These are phyloP conservation scores for Plectropomus leopardus DNA, from an alignment of 2,113 vertebrate species.

Conservation along the genomic window DNA sequence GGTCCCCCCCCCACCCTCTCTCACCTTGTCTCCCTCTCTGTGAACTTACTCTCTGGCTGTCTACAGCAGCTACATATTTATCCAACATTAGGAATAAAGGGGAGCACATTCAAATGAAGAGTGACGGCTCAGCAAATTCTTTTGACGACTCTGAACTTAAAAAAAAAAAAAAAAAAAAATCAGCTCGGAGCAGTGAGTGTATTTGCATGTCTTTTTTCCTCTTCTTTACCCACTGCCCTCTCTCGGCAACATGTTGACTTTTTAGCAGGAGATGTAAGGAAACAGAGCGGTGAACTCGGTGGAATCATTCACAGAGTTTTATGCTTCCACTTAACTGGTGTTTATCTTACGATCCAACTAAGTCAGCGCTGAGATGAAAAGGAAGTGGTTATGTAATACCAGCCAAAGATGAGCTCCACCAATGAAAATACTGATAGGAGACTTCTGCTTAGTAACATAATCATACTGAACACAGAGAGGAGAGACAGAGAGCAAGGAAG, in stretches of 20 bases:
- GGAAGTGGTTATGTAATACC: conserved; percentile 73
- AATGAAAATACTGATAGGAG: conserved; percentile 74
- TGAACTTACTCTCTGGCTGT: not conserved
- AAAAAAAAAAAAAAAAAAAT: conserved; percentile 45
- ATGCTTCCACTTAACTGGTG: conserved; percentile 41
- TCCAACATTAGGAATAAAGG: conserved; percentile 12
- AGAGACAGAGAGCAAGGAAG: conserved; percentile 22
- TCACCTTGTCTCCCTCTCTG: not conserved
- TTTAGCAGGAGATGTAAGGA: conserved; percentile 38
- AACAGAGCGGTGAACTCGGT: conserved; percentile 39
- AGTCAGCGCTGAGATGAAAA: conserved; percentile 52
- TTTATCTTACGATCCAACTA: conserved; percentile 48
- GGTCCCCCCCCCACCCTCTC: not conserved
- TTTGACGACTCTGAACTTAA: conserved; percentile 45
- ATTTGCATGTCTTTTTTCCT: conserved; percentile 11
- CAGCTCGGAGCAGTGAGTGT: conserved; percentile 1
- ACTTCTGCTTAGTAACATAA: conserved; percentile 83
- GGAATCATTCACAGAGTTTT: conserved; percentile 47
- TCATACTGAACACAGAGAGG: conserved; percentile 27
- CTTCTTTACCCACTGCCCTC: conserved; percentile 21
- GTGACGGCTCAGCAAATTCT: conserved; percentile 24
- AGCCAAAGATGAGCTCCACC: conserved; percentile 73
- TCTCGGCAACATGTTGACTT: conserved; percentile 41
- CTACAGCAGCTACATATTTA: conserved; percentile 17
- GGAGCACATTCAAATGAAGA: not conserved